Conservation (phyloP, 1,140 invertebrate genomes). For the Orchestia grillus region DNA sequence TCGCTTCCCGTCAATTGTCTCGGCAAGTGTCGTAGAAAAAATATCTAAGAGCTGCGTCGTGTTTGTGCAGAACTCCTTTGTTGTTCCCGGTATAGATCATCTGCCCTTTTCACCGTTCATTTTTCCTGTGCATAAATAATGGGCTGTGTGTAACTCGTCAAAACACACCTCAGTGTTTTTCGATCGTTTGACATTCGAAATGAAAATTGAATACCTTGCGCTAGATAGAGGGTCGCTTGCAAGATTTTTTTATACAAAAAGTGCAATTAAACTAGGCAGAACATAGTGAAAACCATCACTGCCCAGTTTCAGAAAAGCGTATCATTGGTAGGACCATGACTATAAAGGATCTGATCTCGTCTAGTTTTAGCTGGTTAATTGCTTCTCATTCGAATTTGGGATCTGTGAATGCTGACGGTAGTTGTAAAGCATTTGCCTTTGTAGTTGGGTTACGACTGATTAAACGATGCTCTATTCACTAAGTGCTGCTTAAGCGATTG, state of each 20-base stretch:
- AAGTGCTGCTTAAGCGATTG: neutral
- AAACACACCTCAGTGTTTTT: neutral
- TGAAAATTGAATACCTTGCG: neutral
- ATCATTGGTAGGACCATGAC: neutral
- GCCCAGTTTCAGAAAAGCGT: neutral
- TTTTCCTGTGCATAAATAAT: neutral
- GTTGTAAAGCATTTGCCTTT: neutral
- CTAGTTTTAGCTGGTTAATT: neutral
- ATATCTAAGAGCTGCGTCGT: neutral
- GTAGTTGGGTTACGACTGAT: slow-evolving; percentile 19
- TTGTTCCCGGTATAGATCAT: neutral
- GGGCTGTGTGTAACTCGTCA: neutral
- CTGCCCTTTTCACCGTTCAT: neutral
- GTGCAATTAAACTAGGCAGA: neutral
- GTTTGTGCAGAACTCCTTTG: neutral
- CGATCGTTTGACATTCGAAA: neutral
- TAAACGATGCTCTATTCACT: neutral
- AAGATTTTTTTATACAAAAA: neutral
- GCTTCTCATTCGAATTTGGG: neutral
- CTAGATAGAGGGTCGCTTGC: neutral
- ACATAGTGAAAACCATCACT: neutral
- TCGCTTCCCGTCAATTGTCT: neutral
- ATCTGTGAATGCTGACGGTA: neutral
- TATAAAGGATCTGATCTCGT: neutral
- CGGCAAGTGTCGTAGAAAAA: neutral